A percentile compares a stretch with the other conserved stretches of the same genome.
These are phyloP conservation scores for Pocillopora damicornis DNA, from an alignment of 64 coral and sea anemone species.

Conservation along the genomic window DNA sequence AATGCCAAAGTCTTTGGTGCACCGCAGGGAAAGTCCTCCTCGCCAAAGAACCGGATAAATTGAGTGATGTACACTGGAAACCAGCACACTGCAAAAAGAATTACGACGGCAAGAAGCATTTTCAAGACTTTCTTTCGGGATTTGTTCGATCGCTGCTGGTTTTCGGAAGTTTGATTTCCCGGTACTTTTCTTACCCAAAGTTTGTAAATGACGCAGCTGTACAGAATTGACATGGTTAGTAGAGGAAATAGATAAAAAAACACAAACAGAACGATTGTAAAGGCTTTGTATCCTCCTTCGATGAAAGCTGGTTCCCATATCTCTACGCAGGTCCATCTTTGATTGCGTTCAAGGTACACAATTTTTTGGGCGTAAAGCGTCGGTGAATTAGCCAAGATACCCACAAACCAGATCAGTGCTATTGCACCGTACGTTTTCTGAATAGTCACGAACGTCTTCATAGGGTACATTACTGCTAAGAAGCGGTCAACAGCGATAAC, in stretches of 20 bases:
- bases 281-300: slow-evolving; percentile 20
- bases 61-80: slow-evolving; percentile 62
- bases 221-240: slow-evolving; percentile 50
- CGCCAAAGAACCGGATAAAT: slow-evolving; percentile 57
- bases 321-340: slow-evolving; percentile 38
- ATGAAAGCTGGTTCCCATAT: slow-evolving; percentile 44
- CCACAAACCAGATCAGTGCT: slow-evolving; percentile 52
- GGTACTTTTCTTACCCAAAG: slow-evolving; percentile 90
- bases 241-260: slow-evolving; percentile 68
- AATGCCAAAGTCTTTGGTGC: slow-evolving; percentile 2
- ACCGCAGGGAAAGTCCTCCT: slow-evolving; percentile 24
- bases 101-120: slow-evolving; percentile 74
- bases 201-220: slow-evolving; percentile 62
- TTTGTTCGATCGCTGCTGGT: slow-evolving; percentile 62
- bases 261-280: slow-evolving; percentile 61
- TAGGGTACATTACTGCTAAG: not conserved
- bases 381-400: slow-evolving; percentile 38
- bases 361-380: slow-evolving; percentile 53
- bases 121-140: slow-evolving; percentile 80
- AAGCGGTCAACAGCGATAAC: too few relatives aligned
- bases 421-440: slow-evolving; percentile 45
- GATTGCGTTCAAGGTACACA: not conserved
- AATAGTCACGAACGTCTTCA: slow-evolving; percentile 67
- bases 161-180: slow-evolving; percentile 55
- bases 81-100: slow-evolving; percentile 80